Base-by-base conservation (phyloP, 35 echinoderm and acorn worm species). In the Eucidaris tribuloides region DNA sequence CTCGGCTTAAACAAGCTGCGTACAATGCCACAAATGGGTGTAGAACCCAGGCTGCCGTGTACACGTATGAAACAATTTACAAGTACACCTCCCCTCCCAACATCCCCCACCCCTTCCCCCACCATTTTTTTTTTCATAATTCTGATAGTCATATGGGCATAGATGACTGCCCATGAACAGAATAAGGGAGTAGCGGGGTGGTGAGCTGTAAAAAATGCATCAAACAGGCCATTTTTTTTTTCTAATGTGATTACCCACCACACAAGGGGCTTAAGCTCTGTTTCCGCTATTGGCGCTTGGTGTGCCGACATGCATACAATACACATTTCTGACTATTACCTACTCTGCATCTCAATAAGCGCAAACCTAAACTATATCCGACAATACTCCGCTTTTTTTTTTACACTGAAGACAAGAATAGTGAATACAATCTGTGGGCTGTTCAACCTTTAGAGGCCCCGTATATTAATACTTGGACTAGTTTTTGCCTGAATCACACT, bases 181-280 rank as follows among this genome's bases (percentile, higher is more conserved):
- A 74, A 74, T 74, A 42, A 74, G 68, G 38, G 68, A 40, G 68
- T 74, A 74, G 68, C 68, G 38, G 68, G 68, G 68, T 42, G 68
- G 68, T 74, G 68, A 40, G 41, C 68, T 74, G 68, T 74, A 40
- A 74, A 74, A 74, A 44, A 74, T 74, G 38, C 68, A 44, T 33
- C 68, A 74, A 42, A n/a, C 68, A 41, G 35, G 38, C 35, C 68
- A 74, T 74, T 74, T 33, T n/a, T n/a, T n/a, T n/a, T n/a, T n/a
- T n/a, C 44, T 74, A 40, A 74, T 74, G 41, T 74, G 68, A 74
- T 74, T 74, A 74, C 24, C 68, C 29, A 74, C n/a, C 33, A 74
- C n/a, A n/a, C 68, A 74, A 74, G 68, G 68, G 34, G 40, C 41
- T 74, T 74, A 44, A 22, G 68, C 68, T 42, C 14, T 35, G 68